Percentiles rank a stretch among this genome's conserved stretches.
phyloP scores from a whole-genome alignment of 2,797 vertebrate genomes.

The Poeciliopsis gracilis region DNA sequence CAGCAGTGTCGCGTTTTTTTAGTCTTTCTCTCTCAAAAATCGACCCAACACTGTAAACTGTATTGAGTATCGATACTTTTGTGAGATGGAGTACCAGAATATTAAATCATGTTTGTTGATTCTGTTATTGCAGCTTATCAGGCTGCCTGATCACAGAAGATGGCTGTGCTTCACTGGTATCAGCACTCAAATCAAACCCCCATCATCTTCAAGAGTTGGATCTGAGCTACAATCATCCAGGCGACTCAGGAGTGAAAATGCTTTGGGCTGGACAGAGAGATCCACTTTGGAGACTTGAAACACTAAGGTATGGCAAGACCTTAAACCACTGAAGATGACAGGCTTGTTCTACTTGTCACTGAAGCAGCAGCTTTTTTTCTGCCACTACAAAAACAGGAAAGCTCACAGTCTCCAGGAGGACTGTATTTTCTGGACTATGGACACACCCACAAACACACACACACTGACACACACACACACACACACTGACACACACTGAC shows the following conservation, averaged over 20 bases:
- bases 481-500: too few relatives aligned
- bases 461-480: too few relatives aligned
- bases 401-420: not conserved
- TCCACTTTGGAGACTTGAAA: not conserved
- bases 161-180: not conserved
- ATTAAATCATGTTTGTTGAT: not conserved
- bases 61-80: not conserved
- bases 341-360: not conserved
- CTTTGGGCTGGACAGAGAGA: not conserved
- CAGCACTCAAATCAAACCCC: conserved; percentile 1
- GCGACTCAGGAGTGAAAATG: not conserved
- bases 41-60: not conserved
- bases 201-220: not conserved
- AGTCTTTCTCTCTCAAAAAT: not conserved
- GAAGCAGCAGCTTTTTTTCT: not conserved
- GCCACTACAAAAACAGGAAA: not conserved
- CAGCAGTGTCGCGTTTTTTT: too few relatives aligned
- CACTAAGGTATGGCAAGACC: not conserved
- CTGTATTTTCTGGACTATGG: too few relatives aligned
- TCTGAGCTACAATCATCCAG: not conserved
- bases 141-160: conserved; percentile 1
- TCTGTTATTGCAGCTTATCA: not conserved
- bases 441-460: too few relatives aligned
- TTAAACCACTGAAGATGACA: not conserved
- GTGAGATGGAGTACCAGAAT: not conserved